Evolutionary conservation across 2,113 vertebrate genomes (phyloP).

Genomic region (Leptobrachium ailaonicum): DNA sequence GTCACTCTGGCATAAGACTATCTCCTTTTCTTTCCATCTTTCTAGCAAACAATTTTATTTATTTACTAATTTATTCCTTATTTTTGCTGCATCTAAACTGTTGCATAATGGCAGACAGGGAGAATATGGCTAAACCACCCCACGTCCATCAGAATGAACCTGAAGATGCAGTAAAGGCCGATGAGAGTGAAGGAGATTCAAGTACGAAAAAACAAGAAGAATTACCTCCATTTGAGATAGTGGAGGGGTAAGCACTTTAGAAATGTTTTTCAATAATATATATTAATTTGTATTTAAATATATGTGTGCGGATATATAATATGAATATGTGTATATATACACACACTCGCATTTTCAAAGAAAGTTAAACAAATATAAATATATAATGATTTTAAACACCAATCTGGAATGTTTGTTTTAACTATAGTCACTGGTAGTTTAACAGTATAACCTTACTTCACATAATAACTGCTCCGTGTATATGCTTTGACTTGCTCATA

Average conservation of each 20-base stretch:
- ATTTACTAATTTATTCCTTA: background rate
- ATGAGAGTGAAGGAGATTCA: conserved; percentile 56
- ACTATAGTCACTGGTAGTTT: too few relatives aligned
- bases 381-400: too few relatives aligned
- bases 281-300: too few relatives aligned
- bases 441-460: too few relatives aligned
- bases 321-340: too few relatives aligned
- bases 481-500: too few relatives aligned
- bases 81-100: background rate
- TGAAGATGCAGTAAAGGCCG: conserved; percentile 46
- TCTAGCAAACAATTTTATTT: background rate
- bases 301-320: too few relatives aligned
- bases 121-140: conserved; percentile 60
- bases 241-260: conserved; percentile 76
- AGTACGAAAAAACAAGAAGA: conserved; percentile 72
- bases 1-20: background rate
- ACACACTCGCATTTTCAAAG: too few relatives aligned
- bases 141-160: conserved; percentile 52
- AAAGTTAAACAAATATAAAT: too few relatives aligned
- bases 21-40: background rate
- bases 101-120: conserved; percentile 70
- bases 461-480: too few relatives aligned
- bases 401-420: too few relatives aligned
- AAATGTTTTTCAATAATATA: too few relatives aligned
- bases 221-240: conserved; percentile 87